These are phyloP conservation scores for Sminthopsis crassicaudata DNA, from an alignment of 2,113 vertebrate species.

Conservation along the genomic window DNA sequence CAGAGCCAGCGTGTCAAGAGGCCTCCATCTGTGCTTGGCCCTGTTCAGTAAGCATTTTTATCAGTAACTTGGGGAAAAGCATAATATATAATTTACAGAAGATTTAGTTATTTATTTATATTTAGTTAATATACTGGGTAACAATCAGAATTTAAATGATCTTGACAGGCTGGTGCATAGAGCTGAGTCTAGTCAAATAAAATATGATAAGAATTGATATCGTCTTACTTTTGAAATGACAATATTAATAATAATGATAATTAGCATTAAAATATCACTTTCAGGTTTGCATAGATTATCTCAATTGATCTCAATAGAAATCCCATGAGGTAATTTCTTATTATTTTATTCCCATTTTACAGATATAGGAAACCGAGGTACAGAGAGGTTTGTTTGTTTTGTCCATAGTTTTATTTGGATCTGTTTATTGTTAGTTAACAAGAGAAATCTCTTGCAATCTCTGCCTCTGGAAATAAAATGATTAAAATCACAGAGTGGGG, in stretches of 20 bases:
- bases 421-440: not conserved
- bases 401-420: not conserved
- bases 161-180: not conserved
- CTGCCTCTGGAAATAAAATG: not conserved
- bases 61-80: not conserved
- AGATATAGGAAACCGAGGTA: too few species aligned
- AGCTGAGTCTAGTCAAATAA: too few species aligned
- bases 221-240: too few species aligned
- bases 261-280: too few species aligned
- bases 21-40: not conserved
- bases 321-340: too few species aligned
- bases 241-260: too few species aligned
- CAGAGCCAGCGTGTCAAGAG: not conserved
- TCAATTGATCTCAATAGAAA: too few species aligned
- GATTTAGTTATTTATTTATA: too few species aligned
- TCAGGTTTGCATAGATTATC: too few species aligned
- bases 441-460: not conserved
- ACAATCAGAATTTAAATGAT: not conserved
- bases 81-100: not conserved
- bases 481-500: not conserved
- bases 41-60: not conserved
- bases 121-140: not conserved
- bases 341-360: too few species aligned
- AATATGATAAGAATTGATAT: too few species aligned
- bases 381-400: too few species aligned